These are phyloP conservation scores for Podarcis raffonei DNA, from an alignment of 2,113 vertebrate species.

Conservation along the genomic window DNA sequence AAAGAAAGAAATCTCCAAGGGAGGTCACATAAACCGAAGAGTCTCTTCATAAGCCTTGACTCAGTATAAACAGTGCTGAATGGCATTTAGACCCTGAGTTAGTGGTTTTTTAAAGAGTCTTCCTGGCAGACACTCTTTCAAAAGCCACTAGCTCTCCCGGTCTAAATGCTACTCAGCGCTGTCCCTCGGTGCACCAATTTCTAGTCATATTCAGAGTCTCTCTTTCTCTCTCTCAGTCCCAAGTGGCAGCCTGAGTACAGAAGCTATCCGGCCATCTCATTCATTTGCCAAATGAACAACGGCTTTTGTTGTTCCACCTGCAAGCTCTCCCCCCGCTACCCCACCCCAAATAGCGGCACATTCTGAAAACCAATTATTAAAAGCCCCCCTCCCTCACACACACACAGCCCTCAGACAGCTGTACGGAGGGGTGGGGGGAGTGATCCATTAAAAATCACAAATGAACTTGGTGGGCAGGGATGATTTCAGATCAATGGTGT, in stretches of 20 bases:
- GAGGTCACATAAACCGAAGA: neutral
- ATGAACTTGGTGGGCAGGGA: conserved; percentile 47
- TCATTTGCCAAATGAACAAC: conserved; percentile 15
- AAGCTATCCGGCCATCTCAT: neutral
- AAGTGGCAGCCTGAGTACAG: neutral
- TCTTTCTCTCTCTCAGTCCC: neutral
- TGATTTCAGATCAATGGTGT: conserved; percentile 68
- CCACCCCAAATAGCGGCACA: neutral
- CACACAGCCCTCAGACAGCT: conserved; percentile 10
- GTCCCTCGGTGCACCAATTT: neutral
- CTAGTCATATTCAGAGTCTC: conserved; percentile 1
- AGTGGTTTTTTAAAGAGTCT: neutral
- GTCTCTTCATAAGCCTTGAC: neutral
- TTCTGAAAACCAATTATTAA: conserved; percentile 28
- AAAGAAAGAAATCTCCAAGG: neutral
- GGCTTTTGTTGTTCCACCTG: conserved; percentile 10
- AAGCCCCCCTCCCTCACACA: neutral
- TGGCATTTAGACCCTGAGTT: neutral
- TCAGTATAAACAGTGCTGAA: neutral
- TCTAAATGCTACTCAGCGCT: neutral
- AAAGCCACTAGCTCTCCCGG: neutral
- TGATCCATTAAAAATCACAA: conserved; percentile 65
- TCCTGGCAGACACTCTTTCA: conserved; percentile 4
- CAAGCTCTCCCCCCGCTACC: neutral
- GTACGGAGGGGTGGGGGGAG: conserved; percentile 18